Base-by-base conservation (phyloP, 2,797 vertebrate species). In the Phrynocephalus forsythii region DNA sequence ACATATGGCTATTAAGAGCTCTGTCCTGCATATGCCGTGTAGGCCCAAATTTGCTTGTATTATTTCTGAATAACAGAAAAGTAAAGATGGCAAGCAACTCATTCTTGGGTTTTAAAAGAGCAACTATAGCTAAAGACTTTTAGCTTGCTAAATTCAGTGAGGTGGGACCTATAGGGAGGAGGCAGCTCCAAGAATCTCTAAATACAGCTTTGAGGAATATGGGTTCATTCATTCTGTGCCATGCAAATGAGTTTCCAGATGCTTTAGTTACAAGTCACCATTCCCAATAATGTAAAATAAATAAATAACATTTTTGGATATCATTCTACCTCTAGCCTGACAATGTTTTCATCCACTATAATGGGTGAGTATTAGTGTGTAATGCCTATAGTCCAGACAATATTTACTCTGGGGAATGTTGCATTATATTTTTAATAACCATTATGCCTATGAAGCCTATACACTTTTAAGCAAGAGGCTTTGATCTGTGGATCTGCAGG, bases 261-360 rank as follows among this genome's bases (percentile, higher is more conserved):
- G 0, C 79, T 83, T 50, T 15, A 71, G 82, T 82, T 52, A 38
- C 22, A 48, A 22, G 16, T 78, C 69, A 10, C 33, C 69, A 16
- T 38, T 85, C 18, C 28, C 9, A 44, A 13, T 0, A 6, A 72
- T 73, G 84, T 87, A 44, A 60, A 66, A 18, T 87, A 44, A 38
- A 52, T 76, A 63, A 86, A 11, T 67, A 20, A 90, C 75, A 87
- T 71, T 3, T 44, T 73, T 87, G 89, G 86, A 82, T 66, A 38
- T 78, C 22, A 44, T 3, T 82, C 69, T 89, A 67, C n/a, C 72
- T 82, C 81, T 48, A 22, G 8, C 22, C 9, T 67, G 22, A 48
- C 84, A 24, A 3, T 22, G 28, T 60, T 77, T 85, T 30, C 2
- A 91, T 86, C 79, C 30, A 92, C 44, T 77, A 82, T 72, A 83